These are phyloP conservation scores for Drosophila pruinosa DNA, from an alignment of 1,140 invertebrate genomes.

Conservation along the genomic window DNA sequence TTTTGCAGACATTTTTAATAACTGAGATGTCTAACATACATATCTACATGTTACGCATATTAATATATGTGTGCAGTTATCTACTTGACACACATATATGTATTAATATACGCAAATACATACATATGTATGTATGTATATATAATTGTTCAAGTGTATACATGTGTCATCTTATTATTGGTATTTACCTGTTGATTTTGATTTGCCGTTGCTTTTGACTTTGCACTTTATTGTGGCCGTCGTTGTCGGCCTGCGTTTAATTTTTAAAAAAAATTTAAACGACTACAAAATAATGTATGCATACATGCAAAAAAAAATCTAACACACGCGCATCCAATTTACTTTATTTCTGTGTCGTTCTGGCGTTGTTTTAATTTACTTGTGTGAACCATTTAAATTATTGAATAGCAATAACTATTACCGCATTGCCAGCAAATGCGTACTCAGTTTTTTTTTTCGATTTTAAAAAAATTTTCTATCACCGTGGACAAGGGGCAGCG, in stretches of 20 bases:
- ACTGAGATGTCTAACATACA: constrained; percentile 36
- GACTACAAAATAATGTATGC: constrained; percentile 21
- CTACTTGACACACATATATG: background rate
- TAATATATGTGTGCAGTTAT: background rate
- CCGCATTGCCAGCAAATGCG: constrained; percentile 39
- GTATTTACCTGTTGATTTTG: constrained; percentile 50
- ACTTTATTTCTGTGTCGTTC: background rate
- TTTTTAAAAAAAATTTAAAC: constrained; percentile 16
- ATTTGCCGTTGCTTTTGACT: constrained; percentile 22
- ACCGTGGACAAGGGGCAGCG: constrained; percentile 26
- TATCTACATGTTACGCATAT: constrained; percentile 2
- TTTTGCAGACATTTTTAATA: constrained; percentile 69
- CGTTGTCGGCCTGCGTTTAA: constrained; percentile 5
- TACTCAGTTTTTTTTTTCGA: constrained; percentile 13
- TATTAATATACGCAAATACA: background rate
- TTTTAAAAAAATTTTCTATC: constrained; percentile 18
- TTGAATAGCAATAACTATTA: constrained; percentile 12
- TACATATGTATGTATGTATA: background rate
- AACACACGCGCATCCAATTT: constrained; percentile 30
- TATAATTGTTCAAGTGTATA: constrained; percentile 19
- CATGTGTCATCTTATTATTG: constrained; percentile 27
- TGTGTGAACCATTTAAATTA: constrained; percentile 9
- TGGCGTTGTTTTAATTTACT: background rate
- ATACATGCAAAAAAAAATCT: constrained; percentile 35
- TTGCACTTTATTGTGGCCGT: constrained; percentile 24